Evolutionary conservation across 2,113 vertebrate genomes (phyloP).

Genomic region (Noctilio leporinus): DNA sequence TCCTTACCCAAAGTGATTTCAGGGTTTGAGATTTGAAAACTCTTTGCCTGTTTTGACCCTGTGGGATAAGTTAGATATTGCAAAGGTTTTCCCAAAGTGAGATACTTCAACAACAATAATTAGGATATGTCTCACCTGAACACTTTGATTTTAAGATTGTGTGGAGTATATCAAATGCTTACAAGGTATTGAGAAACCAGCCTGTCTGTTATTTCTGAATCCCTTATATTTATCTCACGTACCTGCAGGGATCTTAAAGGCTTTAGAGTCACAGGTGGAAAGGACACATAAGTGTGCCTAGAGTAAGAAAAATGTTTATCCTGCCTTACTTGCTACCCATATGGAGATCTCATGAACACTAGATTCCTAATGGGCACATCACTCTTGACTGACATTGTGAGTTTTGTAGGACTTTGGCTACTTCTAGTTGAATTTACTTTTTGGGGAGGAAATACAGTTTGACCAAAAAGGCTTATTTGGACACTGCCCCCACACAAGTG

Average conservation of each 20-base stretch:
- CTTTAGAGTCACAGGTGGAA: not conserved
- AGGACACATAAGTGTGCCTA: not conserved
- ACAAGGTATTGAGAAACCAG: not conserved
- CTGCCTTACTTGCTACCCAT: not conserved
- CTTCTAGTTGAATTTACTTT: not conserved
- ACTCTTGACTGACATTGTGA: slow-evolving; percentile 26
- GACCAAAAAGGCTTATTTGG: not conserved
- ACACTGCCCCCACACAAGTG: not conserved
- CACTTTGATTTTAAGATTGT: not conserved
- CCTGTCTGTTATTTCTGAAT: not conserved
- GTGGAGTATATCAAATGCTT: slow-evolving; percentile 1
- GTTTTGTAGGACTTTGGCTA: not conserved
- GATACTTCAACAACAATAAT: not conserved
- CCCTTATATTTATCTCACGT: not conserved
- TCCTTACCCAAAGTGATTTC: not conserved
- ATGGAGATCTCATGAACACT: not conserved
- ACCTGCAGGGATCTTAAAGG: slow-evolving; percentile 14
- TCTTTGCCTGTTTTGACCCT: not conserved
- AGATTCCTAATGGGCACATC: not conserved
- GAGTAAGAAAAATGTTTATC: not conserved
- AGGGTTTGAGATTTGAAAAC: not conserved
- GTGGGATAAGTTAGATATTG: not conserved
- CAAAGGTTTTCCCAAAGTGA: not conserved
- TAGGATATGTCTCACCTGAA: not conserved
- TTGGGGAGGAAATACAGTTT: not conserved